A percentile compares a stretch with the other conserved stretches of the same genome.
Evolutionary conservation across 2,888 invertebrate genomes (phyloP).

Genomic region (Drosophila cracens): DNA sequence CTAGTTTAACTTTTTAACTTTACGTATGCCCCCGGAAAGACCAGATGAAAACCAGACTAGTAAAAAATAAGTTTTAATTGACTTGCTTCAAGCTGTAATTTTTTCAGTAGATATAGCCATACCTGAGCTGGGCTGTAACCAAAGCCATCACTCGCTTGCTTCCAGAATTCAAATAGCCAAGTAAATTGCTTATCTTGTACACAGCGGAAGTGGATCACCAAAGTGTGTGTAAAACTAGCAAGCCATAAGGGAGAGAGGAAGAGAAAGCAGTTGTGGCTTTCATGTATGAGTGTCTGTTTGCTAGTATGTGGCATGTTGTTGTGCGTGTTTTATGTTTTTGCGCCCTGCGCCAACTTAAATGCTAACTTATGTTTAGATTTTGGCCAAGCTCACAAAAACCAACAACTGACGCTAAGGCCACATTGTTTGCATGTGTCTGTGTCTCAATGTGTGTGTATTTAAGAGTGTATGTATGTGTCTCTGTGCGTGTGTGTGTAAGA

Average conservation of each 20-base stretch:
- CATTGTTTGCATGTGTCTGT: slow-evolving; percentile 46
- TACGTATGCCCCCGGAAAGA: background rate
- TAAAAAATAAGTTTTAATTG: slow-evolving; percentile 67
- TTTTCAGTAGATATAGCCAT: background rate
- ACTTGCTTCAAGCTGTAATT: slow-evolving; percentile 58
- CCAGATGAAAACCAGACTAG: slow-evolving; percentile 8
- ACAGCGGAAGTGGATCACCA: slow-evolving; percentile 62
- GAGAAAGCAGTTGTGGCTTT: slow-evolving; percentile 35
- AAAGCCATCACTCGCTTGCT: slow-evolving; percentile 19
- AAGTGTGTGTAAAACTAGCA: slow-evolving; percentile 43
- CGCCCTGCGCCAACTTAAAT: slow-evolving; percentile 76
- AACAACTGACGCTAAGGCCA: slow-evolving; percentile 59
- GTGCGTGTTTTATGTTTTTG: slow-evolving; percentile 75
- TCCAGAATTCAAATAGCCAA: slow-evolving; percentile 51
- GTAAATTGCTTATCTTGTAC: slow-evolving; percentile 56
- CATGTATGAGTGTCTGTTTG: slow-evolving; percentile 29
- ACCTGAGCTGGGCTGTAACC: slow-evolving; percentile 25
- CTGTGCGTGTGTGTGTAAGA: slow-evolving; percentile 30
- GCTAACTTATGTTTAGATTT: slow-evolving; percentile 77
- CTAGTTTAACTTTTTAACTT: slow-evolving; percentile 12
- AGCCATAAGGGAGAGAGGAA: background rate
- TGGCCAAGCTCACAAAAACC: slow-evolving; percentile 53
- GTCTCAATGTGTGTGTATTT: slow-evolving; percentile 8
- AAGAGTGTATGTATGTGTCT: slow-evolving; percentile 19
- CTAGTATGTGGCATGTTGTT: slow-evolving; percentile 48